Base-by-base conservation (phyloP, 2,888 invertebrate genomes). In the Lissocephala sabroskyi region DNA sequence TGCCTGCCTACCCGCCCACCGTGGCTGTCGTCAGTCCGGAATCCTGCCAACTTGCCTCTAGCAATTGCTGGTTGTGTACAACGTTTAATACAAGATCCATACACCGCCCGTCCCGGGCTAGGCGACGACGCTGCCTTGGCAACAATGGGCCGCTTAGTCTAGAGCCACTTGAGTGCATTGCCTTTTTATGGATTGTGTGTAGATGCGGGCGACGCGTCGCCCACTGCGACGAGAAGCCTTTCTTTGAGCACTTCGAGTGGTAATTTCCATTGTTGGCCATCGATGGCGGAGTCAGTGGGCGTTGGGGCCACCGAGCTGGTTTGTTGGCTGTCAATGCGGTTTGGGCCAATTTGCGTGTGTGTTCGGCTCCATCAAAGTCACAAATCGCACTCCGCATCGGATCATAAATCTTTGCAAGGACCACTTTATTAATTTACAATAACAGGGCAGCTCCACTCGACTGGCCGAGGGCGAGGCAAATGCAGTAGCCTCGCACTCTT, bases 351-450 rank as follows among this genome's bases (percentile, higher is more conserved):
- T 26, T 4, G 26, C 26, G 9, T 26, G 26, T 9, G 26, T 26
- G 10, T 7, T 10, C 58, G 49, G 56, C 49, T 66, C 41, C 39
- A 55, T 61, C 54, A 64, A 48, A 39, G 42, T 23, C 45, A 37
- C 52, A 39, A 43, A 42, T 50, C 40, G 56, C 42, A 39, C 40
- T 35, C 28, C 11, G 33, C 26, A 37, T 32, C 32, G 43, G 33
- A 44, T 53, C 62, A 67, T 75, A 71, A 71, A 75, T 71, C 67
- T 56, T 40, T 49, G 49, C 47, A 43, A 41, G 48, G 48, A 51
- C 39, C 66, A 61, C 57, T 75, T 75, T 71, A 73, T 71, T 75
- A 75, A 71, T 75, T 65, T 59, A 58, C 73, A 65, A 75, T 71
- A 65, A 75, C 59, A 52, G 52, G 36, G 26, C 32, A 23, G 7